Evolutionary conservation across 1,140 invertebrate species (phyloP).

Genomic region (Elymnias hypermnestra): DNA sequence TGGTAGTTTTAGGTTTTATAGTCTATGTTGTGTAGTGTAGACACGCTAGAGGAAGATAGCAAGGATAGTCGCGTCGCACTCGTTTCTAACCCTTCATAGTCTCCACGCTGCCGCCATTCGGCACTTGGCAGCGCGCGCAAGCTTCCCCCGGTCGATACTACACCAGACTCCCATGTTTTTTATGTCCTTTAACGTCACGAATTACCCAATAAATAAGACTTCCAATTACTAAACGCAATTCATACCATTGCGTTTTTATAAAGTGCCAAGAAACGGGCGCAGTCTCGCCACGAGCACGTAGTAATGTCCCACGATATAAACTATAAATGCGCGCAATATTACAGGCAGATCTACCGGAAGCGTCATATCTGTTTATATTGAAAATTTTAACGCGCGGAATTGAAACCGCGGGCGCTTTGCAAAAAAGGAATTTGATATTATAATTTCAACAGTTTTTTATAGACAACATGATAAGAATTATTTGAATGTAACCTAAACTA

Average conservation of each 20-base stretch:
- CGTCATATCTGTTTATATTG: constrained; percentile 5
- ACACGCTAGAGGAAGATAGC: constrained; percentile 36
- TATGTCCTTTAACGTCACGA: constrained; percentile 64
- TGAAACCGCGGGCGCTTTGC: not conserved
- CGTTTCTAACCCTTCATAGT: constrained; percentile 43
- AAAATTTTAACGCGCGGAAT: constrained; percentile 2
- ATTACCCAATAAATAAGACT: constrained; percentile 60
- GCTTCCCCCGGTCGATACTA: constrained; percentile 62
- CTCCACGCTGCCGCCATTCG: constrained; percentile 27
- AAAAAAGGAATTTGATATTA: too few species aligned
- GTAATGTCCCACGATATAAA: constrained; percentile 6
- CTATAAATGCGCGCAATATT: constrained; percentile 4
- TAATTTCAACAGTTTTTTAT: too few species aligned
- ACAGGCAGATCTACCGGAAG: constrained; percentile 1
- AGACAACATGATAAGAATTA: too few species aligned
- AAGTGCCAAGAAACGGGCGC: not conserved
- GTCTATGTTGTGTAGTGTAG: not conserved
- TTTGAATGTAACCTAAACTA: too few species aligned
- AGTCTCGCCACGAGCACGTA: not conserved
- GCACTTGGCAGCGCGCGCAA: constrained; percentile 60
- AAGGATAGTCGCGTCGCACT: constrained; percentile 31
- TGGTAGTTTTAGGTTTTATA: too few species aligned
- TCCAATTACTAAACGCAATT: constrained; percentile 56
- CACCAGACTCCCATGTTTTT: constrained; percentile 72
- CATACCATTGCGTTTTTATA: constrained; percentile 25